Base-by-base conservation (phyloP, 2,797 vertebrate genomes). In the Hipposideros larvatus region DNA sequence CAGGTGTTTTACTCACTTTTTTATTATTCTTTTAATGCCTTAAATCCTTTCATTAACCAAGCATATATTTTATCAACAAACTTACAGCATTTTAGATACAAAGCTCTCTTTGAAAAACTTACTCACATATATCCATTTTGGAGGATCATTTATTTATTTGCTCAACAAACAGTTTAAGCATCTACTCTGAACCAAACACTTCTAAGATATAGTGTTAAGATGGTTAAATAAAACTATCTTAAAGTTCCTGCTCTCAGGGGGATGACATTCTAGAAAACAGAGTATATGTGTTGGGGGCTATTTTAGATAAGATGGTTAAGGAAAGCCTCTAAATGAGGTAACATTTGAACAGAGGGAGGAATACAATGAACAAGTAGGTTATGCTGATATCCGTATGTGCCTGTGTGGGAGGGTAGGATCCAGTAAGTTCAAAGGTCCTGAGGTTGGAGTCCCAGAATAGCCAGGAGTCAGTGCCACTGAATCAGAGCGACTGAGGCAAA, bases 281-380 rank as follows among this genome's bases (percentile, higher is more conserved):
- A 75, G 2, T 87, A 26, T 78, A 9, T 61, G 31, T 74, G 16
- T 75, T 82, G 53, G 71, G 41, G 37, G 5, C 34, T 93, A 37
- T 59, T 71, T 93, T 91, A 87, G n/a, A 71, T 65, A 86, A 79
- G 1, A 26, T 82, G 28, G 18, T 46, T 97, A 68, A 83, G 57
- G 43, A 83, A 66, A 41, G 14, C 16, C 16, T 91, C 46, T 79
- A 63, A 24, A 78, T 78, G 51, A 91, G 37, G 16, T 79, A 87
- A 78, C 46, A 91, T 51, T 92, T 61, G 13, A 84, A 68, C 34
- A 90, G 34, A 65, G 18, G 18, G 43, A 91, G 53, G 14, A 84
- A 59, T 84, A 31, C 65, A 89, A 8, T 24, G n/a, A 89, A 22
- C 46, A 80, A 59, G n/a, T 31, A 84, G 34, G 31, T 82, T 83